Conservation (phyloP, 2,888 invertebrate genomes). For the Drosophila yooni region DNA sequence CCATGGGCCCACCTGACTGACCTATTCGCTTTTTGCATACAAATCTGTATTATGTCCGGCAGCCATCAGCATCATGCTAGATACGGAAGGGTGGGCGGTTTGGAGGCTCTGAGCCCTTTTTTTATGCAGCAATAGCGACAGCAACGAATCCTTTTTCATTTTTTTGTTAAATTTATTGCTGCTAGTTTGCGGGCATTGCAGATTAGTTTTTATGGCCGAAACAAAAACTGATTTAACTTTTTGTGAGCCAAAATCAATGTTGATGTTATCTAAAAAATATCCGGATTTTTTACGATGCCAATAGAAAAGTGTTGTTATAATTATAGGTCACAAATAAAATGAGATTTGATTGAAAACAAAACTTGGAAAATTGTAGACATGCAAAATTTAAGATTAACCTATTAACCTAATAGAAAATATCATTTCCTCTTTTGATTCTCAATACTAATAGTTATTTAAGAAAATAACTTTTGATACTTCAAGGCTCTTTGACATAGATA, state of each 20-base stretch:
- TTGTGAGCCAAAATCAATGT: constrained; percentile 47
- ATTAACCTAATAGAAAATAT: neutral
- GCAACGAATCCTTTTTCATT: constrained; percentile 4
- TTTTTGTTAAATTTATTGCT: constrained; percentile 62
- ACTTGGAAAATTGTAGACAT: neutral
- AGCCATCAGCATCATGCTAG: constrained; percentile 41
- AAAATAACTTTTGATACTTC: neutral
- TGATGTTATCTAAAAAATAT: constrained; percentile 16
- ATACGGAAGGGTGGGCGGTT: neutral
- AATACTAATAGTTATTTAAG: neutral
- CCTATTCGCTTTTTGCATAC: constrained; percentile 59
- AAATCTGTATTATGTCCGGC: constrained; percentile 53
- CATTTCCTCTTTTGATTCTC: neutral
- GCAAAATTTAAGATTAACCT: neutral
- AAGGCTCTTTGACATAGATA: constrained; percentile 1
- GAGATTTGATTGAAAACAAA: neutral
- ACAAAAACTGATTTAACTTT: constrained; percentile 74
- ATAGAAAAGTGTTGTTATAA: neutral
- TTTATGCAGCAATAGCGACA: constrained; percentile 19
- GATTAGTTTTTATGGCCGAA: constrained; percentile 70
- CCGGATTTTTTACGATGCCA: neutral
- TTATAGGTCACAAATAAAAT: neutral
- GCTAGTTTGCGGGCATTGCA: constrained; percentile 59
- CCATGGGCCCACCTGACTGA: constrained; percentile 24
- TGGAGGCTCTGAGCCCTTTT: constrained; percentile 31